Base-by-base conservation (phyloP, 1,140 invertebrate species). In the Uloborus diversus region DNA sequence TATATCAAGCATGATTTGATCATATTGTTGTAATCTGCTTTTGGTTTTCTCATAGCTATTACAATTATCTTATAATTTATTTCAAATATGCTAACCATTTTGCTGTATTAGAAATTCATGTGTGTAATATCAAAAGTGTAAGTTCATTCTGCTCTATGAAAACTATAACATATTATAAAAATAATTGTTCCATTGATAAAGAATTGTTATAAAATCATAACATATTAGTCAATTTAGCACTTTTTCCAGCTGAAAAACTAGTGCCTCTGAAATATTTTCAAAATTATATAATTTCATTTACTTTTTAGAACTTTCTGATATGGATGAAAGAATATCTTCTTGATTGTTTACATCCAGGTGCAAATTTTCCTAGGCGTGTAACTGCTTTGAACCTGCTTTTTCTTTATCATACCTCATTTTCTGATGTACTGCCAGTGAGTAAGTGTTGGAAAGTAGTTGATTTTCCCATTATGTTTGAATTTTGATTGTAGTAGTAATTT, bases 331-430 rank as follows among this genome's bases (percentile, higher is more conserved):
- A 86, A 1, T 86, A 89, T 70, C 89, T 91, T 79, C 88, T 90
- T 27, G 84, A 85, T 0, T 90, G 89, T 84, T 84, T 95, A 9
- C 89, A 91, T 81, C 87, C 88, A 0, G 92, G 92, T 3, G 90
- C 92, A n/a, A 93, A 93, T 82, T 92, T 93, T 85, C 88, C 88
- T 32, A 87, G 93, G 5, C 89, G 92, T 57, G 89, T 88, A 37
- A 88, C 91, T 1, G 90, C 91, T 37, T 85, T 96, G 33, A 86
- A 90, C 61, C 86, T 91, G 30, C 86, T 91, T 66, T 83, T 83
- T 5, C 81, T 87, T 33, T 79, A 42, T 2, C 25, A 33, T 51
- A 47, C 14, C 5, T n/a, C 49, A 33, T 62, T 73, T 49, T 13
- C 25, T 13, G 4, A 56, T 25, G 27, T 14, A 25, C 5, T 28